phyloP scores from a whole-genome alignment of 2,888 invertebrate species.

The Agrypnus murinus region DNA sequence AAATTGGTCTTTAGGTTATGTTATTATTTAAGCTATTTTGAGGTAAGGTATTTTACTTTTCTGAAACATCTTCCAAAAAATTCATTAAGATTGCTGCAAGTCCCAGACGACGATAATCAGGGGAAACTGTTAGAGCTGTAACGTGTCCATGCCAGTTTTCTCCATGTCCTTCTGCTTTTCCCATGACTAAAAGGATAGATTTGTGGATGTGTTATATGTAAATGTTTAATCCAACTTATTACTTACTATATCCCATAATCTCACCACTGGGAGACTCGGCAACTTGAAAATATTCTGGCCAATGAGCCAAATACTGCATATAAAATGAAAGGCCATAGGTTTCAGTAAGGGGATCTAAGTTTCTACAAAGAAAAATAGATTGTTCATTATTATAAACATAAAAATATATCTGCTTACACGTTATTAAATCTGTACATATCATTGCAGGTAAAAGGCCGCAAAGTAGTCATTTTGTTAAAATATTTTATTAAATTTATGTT shows the following conservation, averaged over 20 bases:
- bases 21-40: neutral
- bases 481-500: no score
- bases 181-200: conserved; percentile 99
- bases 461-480: conserved; percentile 85
- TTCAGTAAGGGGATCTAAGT: conserved; percentile 97
- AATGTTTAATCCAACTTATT: neutral
- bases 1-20: conserved; percentile 25
- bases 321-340: conserved; percentile 97
- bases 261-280: conserved; percentile 96
- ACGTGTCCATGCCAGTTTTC: conserved; percentile 99
- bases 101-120: conserved; percentile 93
- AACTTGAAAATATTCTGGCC: conserved; percentile 99
- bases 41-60: conserved; percentile 77
- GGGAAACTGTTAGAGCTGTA: conserved; percentile 97
- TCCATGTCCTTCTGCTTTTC: conserved; percentile 96
- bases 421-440: conserved; percentile 97
- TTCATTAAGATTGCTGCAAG: conserved; percentile 95
- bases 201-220: no score
- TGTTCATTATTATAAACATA: no score
- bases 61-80: conserved; percentile 95
- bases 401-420: no score
- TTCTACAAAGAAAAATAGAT: conserved; percentile 76
- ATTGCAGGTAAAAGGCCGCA: conserved; percentile 93
- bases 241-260: conserved; percentile 98
- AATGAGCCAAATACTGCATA: conserved; percentile 97